Evolutionary conservation across 2,113 vertebrate genomes (phyloP).

Genomic region (Agapornis roseicollis): DNA sequence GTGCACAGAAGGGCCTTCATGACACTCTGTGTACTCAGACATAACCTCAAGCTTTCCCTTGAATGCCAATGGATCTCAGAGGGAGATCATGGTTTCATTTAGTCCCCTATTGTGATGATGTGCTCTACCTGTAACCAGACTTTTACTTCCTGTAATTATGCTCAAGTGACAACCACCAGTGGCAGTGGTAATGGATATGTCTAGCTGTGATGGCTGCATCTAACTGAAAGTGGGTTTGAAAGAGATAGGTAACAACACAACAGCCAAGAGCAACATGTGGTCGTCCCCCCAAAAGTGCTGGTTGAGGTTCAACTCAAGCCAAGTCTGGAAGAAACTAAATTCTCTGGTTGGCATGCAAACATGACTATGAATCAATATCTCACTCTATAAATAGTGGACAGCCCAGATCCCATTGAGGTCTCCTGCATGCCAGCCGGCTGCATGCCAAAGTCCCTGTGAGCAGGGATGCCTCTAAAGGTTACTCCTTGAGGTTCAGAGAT

Average conservation of each 20-base stretch:
- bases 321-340: neutral
- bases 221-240: neutral
- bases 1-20: rapidly evolving
- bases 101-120: neutral
- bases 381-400: neutral
- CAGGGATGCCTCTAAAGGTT: neutral
- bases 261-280: neutral
- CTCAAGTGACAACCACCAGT: neutral
- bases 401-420: neutral
- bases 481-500: neutral
- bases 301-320: neutral
- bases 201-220: neutral
- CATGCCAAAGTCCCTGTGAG: neutral
- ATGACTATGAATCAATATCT: neutral
- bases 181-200: neutral
- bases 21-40: rapidly evolving
- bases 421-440: neutral
- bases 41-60: neutral
- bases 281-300: neutral
- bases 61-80: neutral
- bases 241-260: neutral
- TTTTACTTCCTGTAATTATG: neutral
- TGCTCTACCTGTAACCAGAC: neutral
- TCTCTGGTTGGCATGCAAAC: neutral
- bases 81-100: neutral